Evolutionary conservation across 2,113 vertebrate species (phyloP), one percentile per base, ranked within the genome.

Genomic region (Corythornis madagascariensis): DNA sequence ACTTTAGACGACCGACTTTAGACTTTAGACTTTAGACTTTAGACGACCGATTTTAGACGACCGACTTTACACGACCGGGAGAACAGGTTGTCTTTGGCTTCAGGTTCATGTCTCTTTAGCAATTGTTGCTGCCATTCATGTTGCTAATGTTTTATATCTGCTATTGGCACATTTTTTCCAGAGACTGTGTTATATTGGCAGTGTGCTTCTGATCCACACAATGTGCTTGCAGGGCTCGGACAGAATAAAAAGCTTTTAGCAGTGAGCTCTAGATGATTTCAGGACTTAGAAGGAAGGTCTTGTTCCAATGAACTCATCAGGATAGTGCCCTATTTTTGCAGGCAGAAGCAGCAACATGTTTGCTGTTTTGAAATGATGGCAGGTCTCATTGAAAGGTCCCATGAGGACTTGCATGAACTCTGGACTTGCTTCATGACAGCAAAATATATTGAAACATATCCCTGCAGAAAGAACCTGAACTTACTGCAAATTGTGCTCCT

Each of bases 171-270:
- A 0, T 8, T 33, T 42, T 38, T 80, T 16, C 40, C 57, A 57
- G 45, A 78, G 40, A 9, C 28, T 2, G 1, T 31, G 20, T 81
- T 52, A 12, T 6, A 9, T 21, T 53, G 66, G 61, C 40, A 55
- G 7, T 0, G 1, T 67, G 31, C 9, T 70, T n/a, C 66, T 43
- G 50, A 56, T 38, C 9, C n/a, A 25, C 29, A 12, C 0, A 0
- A 10, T 18, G 71, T 43, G 25, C 21, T 74, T 61, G 28, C 38
- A 74, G 50, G 60, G 29, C 12, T 13, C 14, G 64, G 48, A 2
- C 26, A 55, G 24, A 31, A 19, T 43, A 31, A 66, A 33, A 55
- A 87, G 43, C 21, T 86, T 15, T 16, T 5, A 19, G 56, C 40
- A 57, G 47, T 40, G 47, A 48, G 8, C 53, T 94, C 38, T 16